phyloP scores from a whole-genome alignment of 2,797 vertebrate genomes.

The Squalus acanthias region DNA sequence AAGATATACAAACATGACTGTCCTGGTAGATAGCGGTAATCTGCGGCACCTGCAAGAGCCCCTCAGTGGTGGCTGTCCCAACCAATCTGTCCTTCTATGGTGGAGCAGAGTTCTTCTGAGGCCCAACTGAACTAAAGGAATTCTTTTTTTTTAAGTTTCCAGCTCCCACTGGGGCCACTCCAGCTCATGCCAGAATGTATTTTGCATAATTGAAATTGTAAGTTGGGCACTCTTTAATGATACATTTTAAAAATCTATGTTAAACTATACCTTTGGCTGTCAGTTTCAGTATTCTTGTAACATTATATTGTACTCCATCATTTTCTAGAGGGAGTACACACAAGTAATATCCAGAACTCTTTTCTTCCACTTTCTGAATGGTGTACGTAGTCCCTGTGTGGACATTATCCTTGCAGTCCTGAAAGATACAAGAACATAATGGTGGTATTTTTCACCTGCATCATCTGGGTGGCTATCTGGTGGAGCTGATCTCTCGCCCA shows the following conservation, averaged over 20 bases:
- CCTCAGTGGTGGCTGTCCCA: background rate
- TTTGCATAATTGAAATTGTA: background rate
- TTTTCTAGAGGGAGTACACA: conserved; percentile 25
- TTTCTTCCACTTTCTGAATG: conserved; percentile 10
- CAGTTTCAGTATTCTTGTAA: background rate
- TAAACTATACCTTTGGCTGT: background rate
- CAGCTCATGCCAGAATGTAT: background rate
- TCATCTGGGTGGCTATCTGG: no score
- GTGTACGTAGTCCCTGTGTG: background rate
- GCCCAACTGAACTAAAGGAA: background rate
- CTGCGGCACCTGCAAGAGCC: background rate
- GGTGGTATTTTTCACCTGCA: background rate
- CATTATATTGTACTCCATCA: background rate
- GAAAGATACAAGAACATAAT: conserved; percentile 1
- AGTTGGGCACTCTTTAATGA: background rate
- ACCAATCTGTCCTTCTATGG: background rate
- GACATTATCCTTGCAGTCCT: conserved; percentile 12
- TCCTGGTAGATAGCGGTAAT: background rate
- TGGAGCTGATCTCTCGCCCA: background rate
- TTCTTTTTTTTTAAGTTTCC: background rate
- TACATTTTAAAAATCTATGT: background rate
- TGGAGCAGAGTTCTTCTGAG: background rate
- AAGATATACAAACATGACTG: background rate
- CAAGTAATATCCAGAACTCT: background rate
- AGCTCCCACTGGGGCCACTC: background rate